Conservation (phyloP, 37 sponge, comb jelly and placozoan species). For the Hormiphora californensis region DNA sequence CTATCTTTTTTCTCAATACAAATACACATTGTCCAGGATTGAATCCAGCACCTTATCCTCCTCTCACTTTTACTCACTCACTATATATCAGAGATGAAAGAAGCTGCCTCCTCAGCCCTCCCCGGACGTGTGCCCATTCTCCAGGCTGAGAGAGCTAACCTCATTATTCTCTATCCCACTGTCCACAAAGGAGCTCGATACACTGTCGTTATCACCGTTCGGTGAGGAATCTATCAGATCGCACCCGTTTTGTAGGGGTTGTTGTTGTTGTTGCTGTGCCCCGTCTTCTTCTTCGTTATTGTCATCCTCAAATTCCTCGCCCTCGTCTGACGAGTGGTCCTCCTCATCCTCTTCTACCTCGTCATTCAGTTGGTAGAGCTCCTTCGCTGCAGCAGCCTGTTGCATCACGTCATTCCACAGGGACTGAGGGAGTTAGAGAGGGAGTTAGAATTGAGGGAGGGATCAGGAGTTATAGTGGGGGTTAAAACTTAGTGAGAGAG, state of each 20-base stretch:
- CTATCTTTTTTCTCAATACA: too few species aligned
- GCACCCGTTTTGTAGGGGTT: too few species aligned
- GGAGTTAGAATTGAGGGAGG: too few species aligned
- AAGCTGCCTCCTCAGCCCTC: too few species aligned
- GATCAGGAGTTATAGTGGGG: too few species aligned
- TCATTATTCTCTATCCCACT: slow-evolving; percentile 32
- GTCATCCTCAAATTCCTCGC: slow-evolving; percentile 31
- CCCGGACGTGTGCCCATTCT: slow-evolving; percentile 27
- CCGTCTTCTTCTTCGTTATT: background rate
- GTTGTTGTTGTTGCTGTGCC: background rate
- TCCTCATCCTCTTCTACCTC: background rate
- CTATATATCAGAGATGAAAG: too few species aligned
- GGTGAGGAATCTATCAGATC: too few species aligned
- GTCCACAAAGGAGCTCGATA: slow-evolving; percentile 22
- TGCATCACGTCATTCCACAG: slow-evolving; percentile 5
- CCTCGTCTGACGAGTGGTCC: slow-evolving; percentile 13
- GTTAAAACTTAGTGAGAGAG: too few species aligned
- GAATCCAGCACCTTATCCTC: too few species aligned
- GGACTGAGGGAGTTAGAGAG: background rate
- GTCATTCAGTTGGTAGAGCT: background rate
- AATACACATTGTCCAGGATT: too few species aligned
- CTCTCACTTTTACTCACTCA: too few species aligned
- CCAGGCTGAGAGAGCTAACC: background rate
- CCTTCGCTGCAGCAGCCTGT: background rate
- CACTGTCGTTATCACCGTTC: background rate